Evolutionary conservation across 2,888 invertebrate species (phyloP).

Genomic region (Agrochola lota): DNA sequence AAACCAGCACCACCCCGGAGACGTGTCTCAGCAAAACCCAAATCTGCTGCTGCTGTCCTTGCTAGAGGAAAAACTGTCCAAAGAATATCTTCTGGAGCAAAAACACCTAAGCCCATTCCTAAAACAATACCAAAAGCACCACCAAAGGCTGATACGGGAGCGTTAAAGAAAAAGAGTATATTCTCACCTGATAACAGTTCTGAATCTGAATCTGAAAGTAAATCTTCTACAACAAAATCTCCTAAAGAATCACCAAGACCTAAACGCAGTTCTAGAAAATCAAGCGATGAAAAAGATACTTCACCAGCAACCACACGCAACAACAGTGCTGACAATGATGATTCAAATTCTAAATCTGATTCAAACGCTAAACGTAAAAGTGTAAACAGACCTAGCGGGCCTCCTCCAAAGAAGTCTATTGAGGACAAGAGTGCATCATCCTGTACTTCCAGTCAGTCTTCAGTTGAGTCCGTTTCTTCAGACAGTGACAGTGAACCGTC

Average conservation of each 20-base stretch:
- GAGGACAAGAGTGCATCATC: slow-evolving; percentile 86
- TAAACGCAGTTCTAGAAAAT: slow-evolving; percentile 82
- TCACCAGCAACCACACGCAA: slow-evolving; percentile 71
- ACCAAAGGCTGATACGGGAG: slow-evolving; percentile 74
- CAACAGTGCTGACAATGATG: slow-evolving; percentile 77
- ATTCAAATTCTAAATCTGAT: slow-evolving; percentile 76
- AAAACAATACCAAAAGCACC: slow-evolving; percentile 85
- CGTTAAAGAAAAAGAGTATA: slow-evolving; percentile 93
- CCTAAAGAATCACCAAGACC: slow-evolving; percentile 80
- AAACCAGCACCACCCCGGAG: slow-evolving; percentile 84
- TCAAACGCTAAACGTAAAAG: slow-evolving; percentile 80
- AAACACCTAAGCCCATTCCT: slow-evolving; percentile 83
- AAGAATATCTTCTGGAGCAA: slow-evolving; percentile 80
- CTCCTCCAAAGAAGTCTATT: slow-evolving; percentile 84
- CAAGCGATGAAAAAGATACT: slow-evolving; percentile 82
- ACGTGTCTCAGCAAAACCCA: slow-evolving; percentile 91
- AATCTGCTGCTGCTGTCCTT: slow-evolving; percentile 91
- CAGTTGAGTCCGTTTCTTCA: slow-evolving; percentile 85
- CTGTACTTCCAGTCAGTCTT: slow-evolving; percentile 87
- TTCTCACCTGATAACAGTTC: slow-evolving; percentile 94
- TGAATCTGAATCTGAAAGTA: slow-evolving; percentile 85
- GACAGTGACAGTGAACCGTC: slow-evolving; percentile 85
- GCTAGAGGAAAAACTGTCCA: slow-evolving; percentile 88
- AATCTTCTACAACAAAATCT: slow-evolving; percentile 74
- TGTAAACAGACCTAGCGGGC: slow-evolving; percentile 81